A percentile compares a stretch with the other conserved stretches of the same genome.
Conservation (phyloP, 1,140 invertebrate genomes). For the Epicauta chinensis region DNA sequence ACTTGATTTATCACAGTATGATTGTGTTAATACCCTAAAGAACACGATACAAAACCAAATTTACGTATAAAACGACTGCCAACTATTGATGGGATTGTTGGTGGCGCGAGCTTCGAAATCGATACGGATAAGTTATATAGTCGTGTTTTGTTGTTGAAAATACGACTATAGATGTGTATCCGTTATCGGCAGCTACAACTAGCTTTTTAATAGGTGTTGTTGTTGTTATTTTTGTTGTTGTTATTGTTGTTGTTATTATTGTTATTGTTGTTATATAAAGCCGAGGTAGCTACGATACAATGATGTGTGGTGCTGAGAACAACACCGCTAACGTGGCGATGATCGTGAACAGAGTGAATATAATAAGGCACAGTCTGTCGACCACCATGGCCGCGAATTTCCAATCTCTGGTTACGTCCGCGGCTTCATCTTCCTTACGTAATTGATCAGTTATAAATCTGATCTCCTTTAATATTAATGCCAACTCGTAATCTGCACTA, state of each 20-base stretch:
- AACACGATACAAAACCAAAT: conserved; percentile 39
- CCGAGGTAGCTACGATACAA: conserved; percentile 71
- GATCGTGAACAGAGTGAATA: conserved; percentile 94
- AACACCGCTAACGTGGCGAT: conserved; percentile 92
- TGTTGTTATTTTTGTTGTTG: too few relatives aligned
- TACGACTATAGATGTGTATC: conserved; percentile 7
- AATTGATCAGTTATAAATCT: conserved; percentile 89
- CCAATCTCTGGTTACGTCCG: conserved; percentile 95
- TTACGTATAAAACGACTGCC: conserved; percentile 32
- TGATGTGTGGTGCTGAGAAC: conserved; percentile 90
- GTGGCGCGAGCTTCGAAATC: conserved; percentile 19
- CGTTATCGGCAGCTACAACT: conserved; percentile 9
- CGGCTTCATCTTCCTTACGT: conserved; percentile 83
- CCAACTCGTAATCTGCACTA: conserved; percentile 59
- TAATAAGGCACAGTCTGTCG: conserved; percentile 94
- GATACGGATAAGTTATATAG: conserved; percentile 16
- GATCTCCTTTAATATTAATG: conserved; percentile 79
- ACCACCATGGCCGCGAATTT: conserved; percentile 99
- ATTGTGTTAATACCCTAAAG: conserved; percentile 43
- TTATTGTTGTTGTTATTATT: too few relatives aligned
- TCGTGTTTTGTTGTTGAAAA: not conserved
- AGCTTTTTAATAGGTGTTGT: conserved; percentile 2
- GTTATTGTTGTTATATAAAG: not conserved
- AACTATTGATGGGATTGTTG: conserved; percentile 19
- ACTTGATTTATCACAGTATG: conserved; percentile 45